Base-by-base conservation (phyloP, 2,888 invertebrate species). In the Eupithecia inturbata region DNA sequence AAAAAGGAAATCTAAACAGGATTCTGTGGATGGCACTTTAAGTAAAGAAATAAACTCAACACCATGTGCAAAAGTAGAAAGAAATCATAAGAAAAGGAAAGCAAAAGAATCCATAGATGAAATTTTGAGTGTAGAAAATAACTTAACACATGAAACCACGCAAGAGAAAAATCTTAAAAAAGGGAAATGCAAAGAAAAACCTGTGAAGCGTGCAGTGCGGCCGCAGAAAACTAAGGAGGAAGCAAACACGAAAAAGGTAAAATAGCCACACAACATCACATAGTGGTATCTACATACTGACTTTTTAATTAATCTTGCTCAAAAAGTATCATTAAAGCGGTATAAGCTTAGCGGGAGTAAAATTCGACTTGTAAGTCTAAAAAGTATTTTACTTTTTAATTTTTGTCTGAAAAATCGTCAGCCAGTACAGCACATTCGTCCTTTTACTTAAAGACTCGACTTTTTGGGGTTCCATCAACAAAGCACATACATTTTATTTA, bases 171-270 rank as follows among this genome's bases (percentile, higher is more conserved):
- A 67, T 76, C 80, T 4, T 72, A 82, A 77, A 45, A 84, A 81
- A 36, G 85, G 83, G 77, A 82, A 82, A 78, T 80, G 74, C 76
- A 82, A 79, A 9, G 83, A 80, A 3, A 84, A 83, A 67, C 77
- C 72, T 64, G 81, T 36, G 6, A 83, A 75, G 33, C 53, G 53
- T 2, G 22, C n/a, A 2, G 53, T 22, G 22, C 53, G 53, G 53
- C 22, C 22, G 80, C 82, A 36, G 82, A 83, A 68, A 33, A 81
- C 77, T 6, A 28, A 28, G 28, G 60, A 14, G 28, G 28, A 60
- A 16, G 1, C 28, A 3, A 10, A n/a, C 0, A 9, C 22, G 10
- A 60, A 28, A 28, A 16, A 60, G 60, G 60, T 60, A 60, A 60
- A 36, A 9, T 36, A 36, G 10, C 36, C 7, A 36, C 36, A 36